These are phyloP conservation scores for Tragelaphus oryx DNA, from an alignment of 2,797 vertebrate species.

Conservation along the genomic window DNA sequence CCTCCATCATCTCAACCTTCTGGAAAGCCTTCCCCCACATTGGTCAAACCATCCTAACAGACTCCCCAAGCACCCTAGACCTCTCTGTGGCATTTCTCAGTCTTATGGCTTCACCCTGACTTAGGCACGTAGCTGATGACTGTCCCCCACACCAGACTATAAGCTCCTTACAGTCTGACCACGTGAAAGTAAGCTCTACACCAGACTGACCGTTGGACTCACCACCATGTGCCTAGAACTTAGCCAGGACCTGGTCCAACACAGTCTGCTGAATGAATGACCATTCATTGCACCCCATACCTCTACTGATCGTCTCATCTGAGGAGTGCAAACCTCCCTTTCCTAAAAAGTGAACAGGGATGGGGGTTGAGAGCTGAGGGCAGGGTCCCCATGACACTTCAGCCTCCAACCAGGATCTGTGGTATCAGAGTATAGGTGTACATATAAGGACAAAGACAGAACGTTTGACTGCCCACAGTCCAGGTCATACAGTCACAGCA, in stretches of 20 bases:
- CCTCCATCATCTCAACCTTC: neutral
- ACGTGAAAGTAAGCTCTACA: neutral
- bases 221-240: neutral
- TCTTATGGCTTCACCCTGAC: neutral
- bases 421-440: neutral
- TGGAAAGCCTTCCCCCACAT: neutral
- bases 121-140: neutral
- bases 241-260: neutral
- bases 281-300: neutral
- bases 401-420: neutral
- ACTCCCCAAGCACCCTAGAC: neutral
- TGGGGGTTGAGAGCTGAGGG: neutral
- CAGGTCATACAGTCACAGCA: neutral
- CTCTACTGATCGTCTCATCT: neutral
- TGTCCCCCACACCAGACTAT: neutral
- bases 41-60: neutral
- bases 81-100: neutral
- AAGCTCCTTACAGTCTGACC: neutral
- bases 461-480: neutral
- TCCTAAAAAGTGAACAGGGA: neutral
- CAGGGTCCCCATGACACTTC: neutral
- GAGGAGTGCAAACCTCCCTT: neutral
- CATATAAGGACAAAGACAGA: neutral
- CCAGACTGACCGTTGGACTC: neutral
- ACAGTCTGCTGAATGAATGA: neutral